Base-by-base conservation (phyloP, 2,888 invertebrate genomes). In the Gortyna flavago region DNA sequence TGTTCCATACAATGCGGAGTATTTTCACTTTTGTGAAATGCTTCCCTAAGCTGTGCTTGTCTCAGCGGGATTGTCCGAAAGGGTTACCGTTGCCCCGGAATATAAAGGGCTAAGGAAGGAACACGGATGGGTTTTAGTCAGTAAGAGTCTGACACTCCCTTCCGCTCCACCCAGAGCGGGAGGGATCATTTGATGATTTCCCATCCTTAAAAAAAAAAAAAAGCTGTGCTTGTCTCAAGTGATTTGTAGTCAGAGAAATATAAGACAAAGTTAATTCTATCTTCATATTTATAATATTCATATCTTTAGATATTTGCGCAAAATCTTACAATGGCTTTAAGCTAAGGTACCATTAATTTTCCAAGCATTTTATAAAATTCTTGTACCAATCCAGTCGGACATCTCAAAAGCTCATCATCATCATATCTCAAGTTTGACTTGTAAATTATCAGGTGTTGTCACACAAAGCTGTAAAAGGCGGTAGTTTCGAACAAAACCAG, bases 401-500 rank as follows among this genome's bases (percentile, higher is more conserved):
- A 51, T 79, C 35, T 25, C 59, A 18, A 59, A 61, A 44, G 21
- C 51, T n/a, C n/a, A n/a, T n/a, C n/a, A n/a, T n/a, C n/a, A n/a
- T n/a, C n/a, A n/a, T n/a, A n/a, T n/a, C n/a, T n/a, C 74, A 29
- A 32, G 70, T 80, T 71, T 79, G 13, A 68, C 62, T 62, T 79
- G 41, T 78, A 66, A 65, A 73, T 70, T 79, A 70, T 68, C 81
- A 72, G 32, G 65, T 72, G 72, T 71, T 68, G 68, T 29, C 29
- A 64, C 71, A 75, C 71, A 75, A 75, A 66, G 32, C 72, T 59
- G 16, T 59, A 65, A 75, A 81, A 70, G 41, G 61, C 25, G 16
- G 29, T 38, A 66, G n/a, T 62, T 76, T 67, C 9, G 41, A 76
- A 81, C 81, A 83, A 76, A 64, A 70, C 66, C 72, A 76, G 61